These are phyloP conservation scores for Cossypha niveicapilla DNA, from an alignment of 2,797 vertebrate genomes.

Conservation along the genomic window DNA sequence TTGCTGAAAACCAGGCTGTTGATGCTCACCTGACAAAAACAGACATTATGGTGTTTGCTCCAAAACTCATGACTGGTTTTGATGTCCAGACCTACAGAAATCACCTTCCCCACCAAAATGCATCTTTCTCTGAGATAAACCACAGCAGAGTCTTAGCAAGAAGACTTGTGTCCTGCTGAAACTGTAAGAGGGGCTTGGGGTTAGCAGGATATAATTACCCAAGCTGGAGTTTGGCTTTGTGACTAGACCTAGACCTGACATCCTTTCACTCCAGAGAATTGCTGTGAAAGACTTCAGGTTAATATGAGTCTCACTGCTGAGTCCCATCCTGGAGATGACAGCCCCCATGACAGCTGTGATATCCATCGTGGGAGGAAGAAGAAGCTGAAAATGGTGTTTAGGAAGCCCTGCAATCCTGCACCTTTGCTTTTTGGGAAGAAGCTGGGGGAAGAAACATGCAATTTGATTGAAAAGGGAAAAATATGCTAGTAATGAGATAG, in stretches of 20 bases:
- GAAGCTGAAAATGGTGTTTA: neutral
- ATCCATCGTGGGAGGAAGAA: fast-evolving
- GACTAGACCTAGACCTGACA: neutral
- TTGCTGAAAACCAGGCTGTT: neutral
- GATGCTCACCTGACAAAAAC: neutral
- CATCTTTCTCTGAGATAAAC: neutral
- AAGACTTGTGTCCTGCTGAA: neutral
- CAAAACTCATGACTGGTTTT: neutral
- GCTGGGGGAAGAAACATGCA: neutral
- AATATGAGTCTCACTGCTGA: neutral
- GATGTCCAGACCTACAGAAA: neutral
- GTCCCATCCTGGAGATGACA: neutral
- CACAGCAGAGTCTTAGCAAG: neutral
- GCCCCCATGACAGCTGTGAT: fast-evolving
- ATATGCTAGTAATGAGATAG: neutral
- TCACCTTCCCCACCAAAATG: neutral
- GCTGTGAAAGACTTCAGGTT: neutral
- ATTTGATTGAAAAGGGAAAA: neutral
- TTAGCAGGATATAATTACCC: neutral
- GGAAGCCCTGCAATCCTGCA: neutral
- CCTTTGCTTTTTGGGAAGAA: neutral
- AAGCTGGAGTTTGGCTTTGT: neutral
- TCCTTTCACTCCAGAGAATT: neutral
- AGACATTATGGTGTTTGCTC: neutral
- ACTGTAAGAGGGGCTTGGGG: neutral